These are phyloP conservation scores for Cygnus olor DNA, from an alignment of 2,797 vertebrate species.

Conservation along the genomic window DNA sequence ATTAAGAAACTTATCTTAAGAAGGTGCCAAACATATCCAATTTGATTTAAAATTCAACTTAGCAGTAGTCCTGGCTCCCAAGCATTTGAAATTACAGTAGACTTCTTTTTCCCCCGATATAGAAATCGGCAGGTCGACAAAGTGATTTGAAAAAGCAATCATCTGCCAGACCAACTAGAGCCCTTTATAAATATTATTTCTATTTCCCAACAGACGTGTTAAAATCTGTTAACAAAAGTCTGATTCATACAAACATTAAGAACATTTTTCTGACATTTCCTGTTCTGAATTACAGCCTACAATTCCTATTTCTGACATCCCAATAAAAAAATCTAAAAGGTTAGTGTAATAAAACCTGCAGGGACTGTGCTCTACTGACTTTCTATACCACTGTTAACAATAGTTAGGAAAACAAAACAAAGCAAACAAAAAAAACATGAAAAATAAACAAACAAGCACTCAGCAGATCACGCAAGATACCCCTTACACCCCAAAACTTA, in stretches of 20 bases:
- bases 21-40: background rate
- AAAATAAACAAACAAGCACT: background rate
- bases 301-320: background rate
- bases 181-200: background rate
- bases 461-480: background rate
- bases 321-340: background rate
- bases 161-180: background rate
- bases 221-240: background rate
- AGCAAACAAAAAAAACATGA: background rate
- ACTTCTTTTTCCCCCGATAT: background rate
- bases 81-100: background rate
- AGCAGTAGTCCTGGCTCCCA: background rate
- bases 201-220: background rate
- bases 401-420: background rate
- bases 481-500: background rate
- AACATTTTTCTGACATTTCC: background rate
- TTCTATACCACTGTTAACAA: background rate
- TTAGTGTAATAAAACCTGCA: background rate
- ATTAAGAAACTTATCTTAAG: background rate
- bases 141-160: background rate
- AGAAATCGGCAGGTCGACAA: background rate
- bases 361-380: background rate
- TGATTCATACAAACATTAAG: background rate
- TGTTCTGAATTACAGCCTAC: background rate
- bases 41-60: conserved; percentile 12